Evolutionary conservation across 2,888 invertebrate species (phyloP).

Genomic region (Petrolisthes cinctipes): DNA sequence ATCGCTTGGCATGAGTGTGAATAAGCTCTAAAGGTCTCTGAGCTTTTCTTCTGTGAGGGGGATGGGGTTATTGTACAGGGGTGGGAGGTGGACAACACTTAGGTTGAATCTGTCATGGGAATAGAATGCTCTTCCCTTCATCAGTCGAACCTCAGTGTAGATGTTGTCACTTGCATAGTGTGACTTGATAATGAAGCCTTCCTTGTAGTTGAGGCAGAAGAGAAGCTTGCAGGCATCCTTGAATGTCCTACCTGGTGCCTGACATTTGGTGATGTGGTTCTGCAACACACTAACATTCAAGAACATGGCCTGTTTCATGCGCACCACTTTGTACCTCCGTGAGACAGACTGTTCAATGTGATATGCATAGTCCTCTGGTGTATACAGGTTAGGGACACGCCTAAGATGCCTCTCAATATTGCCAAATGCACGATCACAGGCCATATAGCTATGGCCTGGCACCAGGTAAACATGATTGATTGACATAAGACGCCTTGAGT

Average conservation of each 20-base stretch:
- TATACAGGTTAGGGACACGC: slow-evolving; percentile 7
- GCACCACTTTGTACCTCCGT: slow-evolving; percentile 27
- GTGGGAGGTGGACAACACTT: slow-evolving; percentile 1
- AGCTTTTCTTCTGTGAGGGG: too few species aligned
- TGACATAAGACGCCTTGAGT: slow-evolving; percentile 1
- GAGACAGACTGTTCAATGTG: neutral
- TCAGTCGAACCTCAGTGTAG: neutral
- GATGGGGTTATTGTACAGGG: neutral
- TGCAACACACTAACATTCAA: neutral
- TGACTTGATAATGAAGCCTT: slow-evolving; percentile 3
- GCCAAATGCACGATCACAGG: too few species aligned
- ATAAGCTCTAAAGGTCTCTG: too few species aligned
- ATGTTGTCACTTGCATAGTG: slow-evolving; percentile 4
- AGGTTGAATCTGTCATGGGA: neutral
- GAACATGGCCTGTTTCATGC: slow-evolving; percentile 32
- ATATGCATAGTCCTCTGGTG: slow-evolving; percentile 9
- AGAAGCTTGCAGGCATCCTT: slow-evolving; percentile 8
- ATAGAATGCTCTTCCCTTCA: neutral
- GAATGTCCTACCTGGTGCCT: slow-evolving; percentile 32
- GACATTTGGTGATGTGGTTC: slow-evolving; percentile 7
- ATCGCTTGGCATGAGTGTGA: neutral
- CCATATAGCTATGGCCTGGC: neutral
- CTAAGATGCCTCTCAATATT: neutral
- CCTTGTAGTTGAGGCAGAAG: slow-evolving; percentile 16
- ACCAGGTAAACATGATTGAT: slow-evolving; percentile 26